Conservation (phyloP, 2,797 vertebrate species). For the Halcyon smyrnensis region DNA sequence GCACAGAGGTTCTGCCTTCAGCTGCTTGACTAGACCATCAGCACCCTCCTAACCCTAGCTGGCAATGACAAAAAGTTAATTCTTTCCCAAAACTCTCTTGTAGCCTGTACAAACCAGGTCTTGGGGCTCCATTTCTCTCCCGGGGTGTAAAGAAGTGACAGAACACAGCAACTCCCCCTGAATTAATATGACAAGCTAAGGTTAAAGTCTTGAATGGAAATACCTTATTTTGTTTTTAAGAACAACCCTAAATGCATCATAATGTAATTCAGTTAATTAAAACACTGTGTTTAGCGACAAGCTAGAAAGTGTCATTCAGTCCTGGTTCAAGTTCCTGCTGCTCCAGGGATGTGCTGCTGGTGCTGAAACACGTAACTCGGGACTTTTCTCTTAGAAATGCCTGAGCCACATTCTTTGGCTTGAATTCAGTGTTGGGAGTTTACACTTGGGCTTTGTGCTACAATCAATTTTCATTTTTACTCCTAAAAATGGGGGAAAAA, state of each 20-base stretch:
- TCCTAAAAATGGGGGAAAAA: not conserved
- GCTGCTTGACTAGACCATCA: not conserved
- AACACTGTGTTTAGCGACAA: not conserved
- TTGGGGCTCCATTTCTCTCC: not conserved
- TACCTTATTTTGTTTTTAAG: not conserved
- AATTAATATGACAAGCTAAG: not conserved
- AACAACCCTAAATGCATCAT: not conserved
- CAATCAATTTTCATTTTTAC: not conserved
- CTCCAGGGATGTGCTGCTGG: fast-evolving
- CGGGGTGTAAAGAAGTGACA: not conserved
- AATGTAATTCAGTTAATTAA: not conserved
- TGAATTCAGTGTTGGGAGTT: not conserved
- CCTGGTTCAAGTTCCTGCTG: not conserved
- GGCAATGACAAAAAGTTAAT: not conserved
- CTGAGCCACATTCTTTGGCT: not conserved
- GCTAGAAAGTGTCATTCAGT: not conserved
- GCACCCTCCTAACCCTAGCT: not conserved
- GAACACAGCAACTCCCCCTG: not conserved
- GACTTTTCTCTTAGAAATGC: not conserved
- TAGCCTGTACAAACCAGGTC: not conserved
- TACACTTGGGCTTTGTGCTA: not conserved
- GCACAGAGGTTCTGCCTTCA: not conserved
- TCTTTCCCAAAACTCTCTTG: not conserved
- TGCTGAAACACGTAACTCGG: fast-evolving
- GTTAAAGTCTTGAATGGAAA: not conserved